Conservation (phyloP, 2,113 vertebrate genomes). For the Odobenus rosmarus region DNA sequence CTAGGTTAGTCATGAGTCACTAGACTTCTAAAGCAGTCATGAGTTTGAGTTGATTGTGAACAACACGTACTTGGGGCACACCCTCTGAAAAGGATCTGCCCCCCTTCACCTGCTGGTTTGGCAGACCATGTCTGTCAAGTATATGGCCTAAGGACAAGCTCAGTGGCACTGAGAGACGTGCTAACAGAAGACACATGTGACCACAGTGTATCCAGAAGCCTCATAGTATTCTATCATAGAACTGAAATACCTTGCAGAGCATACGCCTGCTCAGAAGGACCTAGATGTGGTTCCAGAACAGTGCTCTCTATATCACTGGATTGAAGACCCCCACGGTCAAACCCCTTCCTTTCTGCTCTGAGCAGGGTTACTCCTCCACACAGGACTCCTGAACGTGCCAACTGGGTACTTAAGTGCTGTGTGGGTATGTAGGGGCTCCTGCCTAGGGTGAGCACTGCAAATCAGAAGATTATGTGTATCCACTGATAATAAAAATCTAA, state of each 20-base stretch:
- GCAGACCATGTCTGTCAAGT: neutral
- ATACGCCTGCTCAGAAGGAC: neutral
- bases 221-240: neutral
- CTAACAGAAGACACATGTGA: neutral
- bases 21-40: too few species aligned
- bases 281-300: neutral
- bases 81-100: neutral
- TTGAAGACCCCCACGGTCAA: neutral
- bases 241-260: neutral
- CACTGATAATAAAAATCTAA: neutral
- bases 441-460: neutral
- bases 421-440: neutral
- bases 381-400: neutral
- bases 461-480: neutral
- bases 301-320: neutral
- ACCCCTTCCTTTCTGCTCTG: neutral
- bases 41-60: neutral
- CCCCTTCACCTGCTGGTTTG: neutral
- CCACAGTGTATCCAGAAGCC: neutral
- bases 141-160: neutral
- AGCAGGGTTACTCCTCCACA: neutral
- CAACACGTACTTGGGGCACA: accelerated
- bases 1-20: neutral
- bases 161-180: accelerated
- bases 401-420: accelerated